Evolutionary conservation across 2,888 invertebrate genomes (phyloP), one percentile per base, ranked within the genome.

Genomic region (Barypeithes pellucidus): DNA sequence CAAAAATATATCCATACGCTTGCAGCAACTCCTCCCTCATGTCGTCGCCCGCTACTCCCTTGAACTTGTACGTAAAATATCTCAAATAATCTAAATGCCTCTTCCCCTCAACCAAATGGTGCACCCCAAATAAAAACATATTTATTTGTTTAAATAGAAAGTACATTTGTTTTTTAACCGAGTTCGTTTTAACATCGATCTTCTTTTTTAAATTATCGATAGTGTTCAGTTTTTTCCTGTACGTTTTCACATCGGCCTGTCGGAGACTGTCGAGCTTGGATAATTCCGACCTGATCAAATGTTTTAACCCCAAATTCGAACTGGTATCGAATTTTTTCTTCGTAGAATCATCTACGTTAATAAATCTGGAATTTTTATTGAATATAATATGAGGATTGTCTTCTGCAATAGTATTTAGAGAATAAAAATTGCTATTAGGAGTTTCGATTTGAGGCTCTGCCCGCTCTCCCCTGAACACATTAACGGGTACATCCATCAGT

Each of bases 101-200:
- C 24, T 62, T 73, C 3, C 81, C 81, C 18, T 78, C 74, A 12
- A 47, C 62, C 1, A 80, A 43, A 39, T 73, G 59, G 20, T 75
- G 70, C 11, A 77, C 41, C 2, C 82, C 82, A 60, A 82, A 81
- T 7, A 82, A 29, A 14, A 76, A 72, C 81, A 81, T 82, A 62
- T 82, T 82, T 9, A 80, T 39, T 18, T 63, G 65, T 41, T 76
- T 74, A 50, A 73, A 81, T 8, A 63, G 29, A 41, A 47, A 59
- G 45, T 69, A 61, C n/a, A 75, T 68, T 39, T 75, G 75, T 16
- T 67, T 71, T 8, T 50, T 62, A 1, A 72, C 24, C 0, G 60
- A 1, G 22, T 71, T 67, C 1, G 65, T 71, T 47, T 69, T 61
- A 4, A 66, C 14, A 0, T 57, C 68, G 12, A 63, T 52, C 45